Conservation (phyloP, 2,113 vertebrate genomes). For the Ptilonorhynchus violaceus region DNA sequence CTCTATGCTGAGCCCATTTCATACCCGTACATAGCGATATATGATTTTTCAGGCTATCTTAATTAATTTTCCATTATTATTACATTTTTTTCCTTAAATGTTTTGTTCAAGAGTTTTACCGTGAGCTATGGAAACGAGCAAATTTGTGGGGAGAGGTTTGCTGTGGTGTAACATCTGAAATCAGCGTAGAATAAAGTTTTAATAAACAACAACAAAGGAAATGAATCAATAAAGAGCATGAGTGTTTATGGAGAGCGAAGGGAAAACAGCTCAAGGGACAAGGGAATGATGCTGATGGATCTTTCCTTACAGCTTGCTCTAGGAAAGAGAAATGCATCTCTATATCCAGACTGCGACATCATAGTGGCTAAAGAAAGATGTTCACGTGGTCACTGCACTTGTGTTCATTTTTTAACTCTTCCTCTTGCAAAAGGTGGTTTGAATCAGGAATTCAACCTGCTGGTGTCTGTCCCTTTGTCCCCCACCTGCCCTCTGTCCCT, state of each 20-base stretch:
- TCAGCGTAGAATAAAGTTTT: background rate
- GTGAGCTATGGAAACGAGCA: background rate
- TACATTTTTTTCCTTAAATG: background rate
- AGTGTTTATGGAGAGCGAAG: background rate
- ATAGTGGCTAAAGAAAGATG: background rate
- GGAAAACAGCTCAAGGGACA: background rate
- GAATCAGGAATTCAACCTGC: background rate
- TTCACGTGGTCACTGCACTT: background rate
- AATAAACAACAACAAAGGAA: background rate
- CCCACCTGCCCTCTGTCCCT: background rate
- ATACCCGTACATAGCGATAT: background rate
- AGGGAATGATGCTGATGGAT: background rate
- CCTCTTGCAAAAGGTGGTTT: background rate
- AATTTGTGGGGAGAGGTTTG: background rate
- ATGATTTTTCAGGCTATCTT: background rate
- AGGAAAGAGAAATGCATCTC: background rate
- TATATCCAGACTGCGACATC: rapidly evolving
- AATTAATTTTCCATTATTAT: background rate
- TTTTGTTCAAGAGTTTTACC: background rate
- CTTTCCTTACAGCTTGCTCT: background rate
- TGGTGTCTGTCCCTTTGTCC: background rate
- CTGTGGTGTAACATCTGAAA: background rate
- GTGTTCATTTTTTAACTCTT: background rate
- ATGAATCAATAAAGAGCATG: background rate
- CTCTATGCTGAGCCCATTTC: background rate